Evolutionary conservation across 2,888 invertebrate species (phyloP), one percentile per base, ranked within the genome.

Genomic region (Slavum lentiscoides): DNA sequence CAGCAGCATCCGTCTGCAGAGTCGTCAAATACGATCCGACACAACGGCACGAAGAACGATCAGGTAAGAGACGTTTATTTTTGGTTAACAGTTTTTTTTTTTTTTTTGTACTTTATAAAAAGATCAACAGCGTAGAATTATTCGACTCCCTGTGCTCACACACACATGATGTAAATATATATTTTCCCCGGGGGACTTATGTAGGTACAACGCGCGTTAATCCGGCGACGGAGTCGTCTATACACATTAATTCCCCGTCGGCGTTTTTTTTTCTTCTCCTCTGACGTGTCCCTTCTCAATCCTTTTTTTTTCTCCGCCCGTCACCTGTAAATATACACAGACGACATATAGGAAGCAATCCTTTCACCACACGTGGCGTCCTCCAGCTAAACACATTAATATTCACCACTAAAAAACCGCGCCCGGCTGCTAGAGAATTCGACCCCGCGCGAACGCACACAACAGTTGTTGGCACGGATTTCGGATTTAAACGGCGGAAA

Each of bases 401-500:
- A 74, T 73, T 73, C 23, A 49, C 43, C 43, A 23, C 59, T n/a
- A 43, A 55, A 59, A 39, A 67, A 55, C 55, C 15, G 8, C n/a
- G 59, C 9, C 30, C 43, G 49, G 17, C 30, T 30, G 30, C 30
- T 2, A 30, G n/a, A 53, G 66, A 66, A 74, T 64, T 55, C 64
- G 74, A 74, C 37, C 55, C 64, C 66, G 30, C 30, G 30, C 30
- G 66, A 37, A 53, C 77, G 30, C 59, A n/a, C 59, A n/a, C 77
- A 77, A 55, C 77, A 77, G 77, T 77, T 77, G 77, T 77, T 77
- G 77, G 77, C 77, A 39, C 53, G 77, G 69, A 64, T 77, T 77
- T 77, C 64, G 70, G 62, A 77, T 70, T 77, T 77, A 77, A 77
- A 72, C 80, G 80, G 64, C 80, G 80, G 72, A 80, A 70, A 70